These are phyloP conservation scores for Diacarnus erythraeanus DNA, from an alignment of 37 sponge, comb jelly and placozoan genomes.

Conservation along the genomic window DNA sequence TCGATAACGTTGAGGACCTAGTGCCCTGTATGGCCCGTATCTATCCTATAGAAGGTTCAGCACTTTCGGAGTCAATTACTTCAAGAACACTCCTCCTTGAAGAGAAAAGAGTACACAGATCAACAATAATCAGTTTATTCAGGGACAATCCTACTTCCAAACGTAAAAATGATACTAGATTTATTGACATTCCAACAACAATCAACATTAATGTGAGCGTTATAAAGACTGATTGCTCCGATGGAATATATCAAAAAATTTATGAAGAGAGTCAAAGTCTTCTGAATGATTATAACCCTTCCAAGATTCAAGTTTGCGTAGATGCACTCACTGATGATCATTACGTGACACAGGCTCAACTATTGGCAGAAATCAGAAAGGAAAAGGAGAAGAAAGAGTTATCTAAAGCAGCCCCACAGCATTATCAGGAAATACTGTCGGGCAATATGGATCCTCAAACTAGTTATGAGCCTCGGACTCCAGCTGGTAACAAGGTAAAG, in stretches of 20 bases:
- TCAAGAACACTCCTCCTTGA: background rate
- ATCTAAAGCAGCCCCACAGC: background rate
- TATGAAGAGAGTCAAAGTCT: background rate
- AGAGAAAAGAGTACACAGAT: background rate
- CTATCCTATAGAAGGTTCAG: background rate
- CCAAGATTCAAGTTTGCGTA: slow-evolving; percentile 13
- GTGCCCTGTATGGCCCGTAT: slow-evolving; percentile 8
- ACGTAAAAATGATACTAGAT: background rate
- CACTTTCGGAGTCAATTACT: background rate
- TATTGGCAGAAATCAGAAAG: slow-evolving; percentile 2
- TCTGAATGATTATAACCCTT: slow-evolving; percentile 11
- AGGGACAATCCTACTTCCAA: background rate
- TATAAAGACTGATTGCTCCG: background rate
- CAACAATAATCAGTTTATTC: background rate
- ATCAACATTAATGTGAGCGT: slow-evolving; percentile 5
- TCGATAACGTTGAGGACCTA: background rate
- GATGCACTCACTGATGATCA: slow-evolving; percentile 13
- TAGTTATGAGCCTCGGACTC: background rate
- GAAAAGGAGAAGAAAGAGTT: background rate
- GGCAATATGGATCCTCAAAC: background rate
- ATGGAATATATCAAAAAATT: background rate
- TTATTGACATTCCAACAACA: slow-evolving; percentile 8
- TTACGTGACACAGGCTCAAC: slow-evolving; percentile 23
- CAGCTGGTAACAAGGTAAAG: too few relatives aligned
- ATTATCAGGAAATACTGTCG: background rate